Conservation (phyloP, 2,113 vertebrate genomes). For the Mormyrus iriodes region DNA sequence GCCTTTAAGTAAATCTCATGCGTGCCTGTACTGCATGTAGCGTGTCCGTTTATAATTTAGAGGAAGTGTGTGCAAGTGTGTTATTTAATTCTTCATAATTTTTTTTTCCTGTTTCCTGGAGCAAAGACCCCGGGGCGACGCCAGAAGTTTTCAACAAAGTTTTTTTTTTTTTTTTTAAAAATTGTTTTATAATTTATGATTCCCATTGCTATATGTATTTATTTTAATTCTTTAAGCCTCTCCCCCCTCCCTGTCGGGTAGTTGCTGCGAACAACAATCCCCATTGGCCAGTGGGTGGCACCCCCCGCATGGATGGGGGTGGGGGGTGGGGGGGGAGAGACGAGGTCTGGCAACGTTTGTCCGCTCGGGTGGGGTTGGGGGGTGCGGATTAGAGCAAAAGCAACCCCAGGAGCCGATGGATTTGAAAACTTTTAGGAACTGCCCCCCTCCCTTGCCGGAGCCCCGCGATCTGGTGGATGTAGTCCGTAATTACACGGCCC, state of each 20-base stretch:
- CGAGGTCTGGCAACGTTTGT: conserved; percentile 65
- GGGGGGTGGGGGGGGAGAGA: conserved; percentile 50
- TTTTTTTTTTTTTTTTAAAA: conserved; percentile 33
- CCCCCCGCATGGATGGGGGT: conserved; percentile 56
- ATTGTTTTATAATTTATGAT: neutral
- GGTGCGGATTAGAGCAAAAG: conserved; percentile 63
- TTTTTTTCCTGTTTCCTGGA: conserved; percentile 53
- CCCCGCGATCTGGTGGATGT: conserved; percentile 79
- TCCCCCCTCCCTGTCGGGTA: conserved; percentile 42
- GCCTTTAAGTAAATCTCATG: neutral
- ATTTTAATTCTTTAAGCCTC: neutral
- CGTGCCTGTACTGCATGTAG: neutral
- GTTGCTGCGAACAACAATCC: conserved; percentile 51
- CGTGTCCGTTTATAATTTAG: neutral
- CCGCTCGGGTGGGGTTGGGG: conserved; percentile 53
- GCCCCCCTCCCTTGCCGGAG: conserved; percentile 56
- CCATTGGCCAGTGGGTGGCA: conserved; percentile 54
- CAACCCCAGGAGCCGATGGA: conserved; percentile 73
- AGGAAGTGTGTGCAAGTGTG: neutral
- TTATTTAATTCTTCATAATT: conserved; percentile 35
- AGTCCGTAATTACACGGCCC: conserved; percentile 94
- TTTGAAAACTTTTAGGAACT: conserved; percentile 72
- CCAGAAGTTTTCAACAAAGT: conserved; percentile 62
- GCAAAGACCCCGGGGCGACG: conserved; percentile 60
- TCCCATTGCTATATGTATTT: neutral